Conservation (phyloP, 2,113 vertebrate genomes). For the Aythya baeri region DNA sequence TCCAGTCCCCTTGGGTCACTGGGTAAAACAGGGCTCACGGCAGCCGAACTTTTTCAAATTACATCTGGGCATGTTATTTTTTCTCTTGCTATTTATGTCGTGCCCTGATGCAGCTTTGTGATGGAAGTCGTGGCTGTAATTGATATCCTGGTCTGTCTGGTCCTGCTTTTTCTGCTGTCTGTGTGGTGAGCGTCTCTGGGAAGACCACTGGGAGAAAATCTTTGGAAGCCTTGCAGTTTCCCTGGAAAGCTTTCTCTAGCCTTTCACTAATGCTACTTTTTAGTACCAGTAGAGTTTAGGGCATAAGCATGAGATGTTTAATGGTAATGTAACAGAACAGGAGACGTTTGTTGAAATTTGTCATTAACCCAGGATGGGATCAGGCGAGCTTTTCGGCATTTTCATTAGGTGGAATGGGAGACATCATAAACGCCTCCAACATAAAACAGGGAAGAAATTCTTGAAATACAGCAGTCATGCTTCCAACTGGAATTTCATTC, state of each 20-base stretch:
- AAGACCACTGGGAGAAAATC: not conserved
- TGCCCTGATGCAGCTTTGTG: not conserved
- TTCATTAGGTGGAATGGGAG: too few relatives aligned
- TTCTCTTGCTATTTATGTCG: not conserved
- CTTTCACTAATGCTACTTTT: not conserved
- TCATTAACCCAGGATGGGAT: too few relatives aligned
- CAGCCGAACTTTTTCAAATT: not conserved
- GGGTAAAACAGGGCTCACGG: not conserved
- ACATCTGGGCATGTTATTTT: not conserved
- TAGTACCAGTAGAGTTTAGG: not conserved
- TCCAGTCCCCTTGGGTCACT: not conserved
- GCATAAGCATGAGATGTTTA: not conserved
- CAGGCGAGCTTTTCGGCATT: too few relatives aligned
- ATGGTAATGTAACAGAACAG: too few relatives aligned
- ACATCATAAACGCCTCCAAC: too few relatives aligned
- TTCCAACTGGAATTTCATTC: too few relatives aligned
- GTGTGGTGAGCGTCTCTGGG: not conserved
- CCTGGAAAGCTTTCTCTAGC: not conserved
- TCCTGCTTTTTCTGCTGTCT: rapidly evolving
- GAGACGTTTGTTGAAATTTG: not conserved
- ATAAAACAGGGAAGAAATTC: too few relatives aligned
- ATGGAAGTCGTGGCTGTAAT: not conserved
- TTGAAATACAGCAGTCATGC: too few relatives aligned
- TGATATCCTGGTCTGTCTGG: not conserved
- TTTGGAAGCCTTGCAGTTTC: not conserved